A percentile compares a stretch with the other conserved stretches of the same genome.
These are phyloP conservation scores for Xylocopa sonorina DNA, from an alignment of 1,140 invertebrate genomes.

Conservation along the genomic window DNA sequence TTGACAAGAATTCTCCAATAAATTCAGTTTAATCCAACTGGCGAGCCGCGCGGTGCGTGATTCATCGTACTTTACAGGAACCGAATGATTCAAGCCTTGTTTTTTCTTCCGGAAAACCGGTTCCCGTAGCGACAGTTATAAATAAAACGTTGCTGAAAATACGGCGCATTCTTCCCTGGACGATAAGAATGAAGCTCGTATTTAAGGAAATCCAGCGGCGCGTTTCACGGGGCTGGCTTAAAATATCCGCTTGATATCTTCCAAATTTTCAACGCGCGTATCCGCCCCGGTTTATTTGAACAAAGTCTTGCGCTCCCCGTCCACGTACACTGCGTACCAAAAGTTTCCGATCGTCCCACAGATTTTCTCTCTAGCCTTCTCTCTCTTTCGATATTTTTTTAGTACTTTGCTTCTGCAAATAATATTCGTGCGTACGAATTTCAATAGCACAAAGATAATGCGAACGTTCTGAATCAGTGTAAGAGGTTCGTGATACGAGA, in stretches of 20 bases:
- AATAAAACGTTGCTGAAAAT: conserved; percentile 26
- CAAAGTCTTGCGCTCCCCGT: background rate
- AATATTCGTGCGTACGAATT: too few species aligned
- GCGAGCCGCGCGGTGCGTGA: background rate
- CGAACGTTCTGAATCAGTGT: too few species aligned
- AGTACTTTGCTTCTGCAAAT: too few species aligned
- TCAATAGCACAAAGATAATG: too few species aligned
- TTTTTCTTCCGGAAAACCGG: conserved; percentile 32
- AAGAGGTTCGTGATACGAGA: too few species aligned
- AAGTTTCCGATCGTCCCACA: too few species aligned
- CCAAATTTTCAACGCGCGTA: background rate
- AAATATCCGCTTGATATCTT: background rate
- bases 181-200: background rate
- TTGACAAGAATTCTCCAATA: background rate
- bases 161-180: background rate
- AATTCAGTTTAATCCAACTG: background rate
- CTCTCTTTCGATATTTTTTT: too few species aligned
- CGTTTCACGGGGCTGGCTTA: background rate
- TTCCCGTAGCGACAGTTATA: conserved; percentile 23
- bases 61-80: conserved; percentile 23
- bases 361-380: too few species aligned
- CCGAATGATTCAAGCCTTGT: conserved; percentile 20
- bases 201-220: background rate
- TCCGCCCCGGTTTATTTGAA: background rate
- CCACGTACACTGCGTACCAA: too few species aligned